Conservation (phyloP, 2,888 invertebrate genomes). For the Toxonevra muliebris region DNA sequence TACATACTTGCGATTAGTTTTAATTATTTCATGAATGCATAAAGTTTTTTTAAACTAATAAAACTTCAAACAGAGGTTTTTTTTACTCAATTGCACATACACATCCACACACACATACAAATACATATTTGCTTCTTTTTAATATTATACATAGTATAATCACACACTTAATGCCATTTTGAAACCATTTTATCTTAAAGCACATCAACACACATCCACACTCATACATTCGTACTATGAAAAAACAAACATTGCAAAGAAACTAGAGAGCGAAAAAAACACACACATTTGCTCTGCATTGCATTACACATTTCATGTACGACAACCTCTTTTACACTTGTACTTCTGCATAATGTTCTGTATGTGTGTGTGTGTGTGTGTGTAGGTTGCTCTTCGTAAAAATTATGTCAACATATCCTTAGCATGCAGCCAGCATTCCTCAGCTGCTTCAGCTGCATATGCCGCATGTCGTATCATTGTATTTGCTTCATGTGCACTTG, state of each 20-base stretch:
- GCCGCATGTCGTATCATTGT: background rate
- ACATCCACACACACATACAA: too few relatives aligned
- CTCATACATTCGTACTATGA: too few relatives aligned
- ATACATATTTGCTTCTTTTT: too few relatives aligned
- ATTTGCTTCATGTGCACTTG: background rate
- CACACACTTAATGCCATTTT: too few relatives aligned
- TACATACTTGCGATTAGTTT: too few relatives aligned
- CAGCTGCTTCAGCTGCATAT: background rate
- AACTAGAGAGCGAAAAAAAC: slow-evolving; percentile 22
- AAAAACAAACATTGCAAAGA: slow-evolving; percentile 15
- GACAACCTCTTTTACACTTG: slow-evolving; percentile 10
- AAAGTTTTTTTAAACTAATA: too few relatives aligned
- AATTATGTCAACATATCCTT: slow-evolving; percentile 32
- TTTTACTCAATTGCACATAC: too few relatives aligned
- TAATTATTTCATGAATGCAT: too few relatives aligned
- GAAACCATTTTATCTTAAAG: background rate
- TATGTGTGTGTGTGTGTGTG: slow-evolving; percentile 21
- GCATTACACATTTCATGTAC: too few relatives aligned
- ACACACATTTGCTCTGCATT: background rate
- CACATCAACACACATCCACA: slow-evolving; percentile 1
- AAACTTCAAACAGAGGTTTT: too few relatives aligned
- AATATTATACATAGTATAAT: too few relatives aligned
- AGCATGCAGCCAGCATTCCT: slow-evolving; percentile 22
- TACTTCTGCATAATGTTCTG: slow-evolving; percentile 10
- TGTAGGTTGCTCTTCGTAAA: slow-evolving; percentile 23